Evolutionary conservation across 2,797 vertebrate species (phyloP).

Genomic region (Tragelaphus oryx): DNA sequence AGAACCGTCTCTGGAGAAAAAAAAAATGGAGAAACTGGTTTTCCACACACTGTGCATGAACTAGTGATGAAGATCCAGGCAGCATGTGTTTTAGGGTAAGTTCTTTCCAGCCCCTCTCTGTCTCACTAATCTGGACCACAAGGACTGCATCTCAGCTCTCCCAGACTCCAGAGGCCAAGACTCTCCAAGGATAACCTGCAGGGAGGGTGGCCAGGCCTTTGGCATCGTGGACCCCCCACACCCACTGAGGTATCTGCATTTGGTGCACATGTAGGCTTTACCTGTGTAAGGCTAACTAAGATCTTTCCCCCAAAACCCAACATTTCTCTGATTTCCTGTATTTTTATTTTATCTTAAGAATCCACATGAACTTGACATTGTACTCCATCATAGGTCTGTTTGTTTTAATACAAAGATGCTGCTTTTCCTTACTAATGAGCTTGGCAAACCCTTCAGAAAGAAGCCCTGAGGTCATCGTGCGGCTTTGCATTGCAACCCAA

Average conservation of each 20-base stretch:
- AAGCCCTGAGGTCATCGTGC: background rate
- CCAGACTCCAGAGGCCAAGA: background rate
- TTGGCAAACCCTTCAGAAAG: slow-evolving; percentile 16
- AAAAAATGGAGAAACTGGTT: background rate
- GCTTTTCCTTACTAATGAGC: slow-evolving; percentile 17
- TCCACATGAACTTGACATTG: background rate
- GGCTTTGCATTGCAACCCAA: background rate
- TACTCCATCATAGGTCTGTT: background rate
- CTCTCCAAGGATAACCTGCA: background rate
- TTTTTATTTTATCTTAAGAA: slow-evolving; percentile 32
- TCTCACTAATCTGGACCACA: background rate
- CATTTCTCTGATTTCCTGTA: background rate
- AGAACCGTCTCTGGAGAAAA: background rate
- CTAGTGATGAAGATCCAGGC: background rate
- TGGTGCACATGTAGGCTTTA: background rate
- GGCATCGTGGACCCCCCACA: background rate
- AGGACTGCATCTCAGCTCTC: background rate
- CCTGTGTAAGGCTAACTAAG: background rate
- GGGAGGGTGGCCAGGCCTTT: background rate
- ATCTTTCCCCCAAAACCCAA: background rate
- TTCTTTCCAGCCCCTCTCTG: background rate
- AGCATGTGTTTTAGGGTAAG: background rate
- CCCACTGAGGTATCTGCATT: background rate
- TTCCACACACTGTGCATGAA: background rate
- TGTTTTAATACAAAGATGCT: slow-evolving; percentile 30